These are phyloP conservation scores for Alces alces DNA, from an alignment of 2,113 vertebrate species.

Conservation along the genomic window DNA sequence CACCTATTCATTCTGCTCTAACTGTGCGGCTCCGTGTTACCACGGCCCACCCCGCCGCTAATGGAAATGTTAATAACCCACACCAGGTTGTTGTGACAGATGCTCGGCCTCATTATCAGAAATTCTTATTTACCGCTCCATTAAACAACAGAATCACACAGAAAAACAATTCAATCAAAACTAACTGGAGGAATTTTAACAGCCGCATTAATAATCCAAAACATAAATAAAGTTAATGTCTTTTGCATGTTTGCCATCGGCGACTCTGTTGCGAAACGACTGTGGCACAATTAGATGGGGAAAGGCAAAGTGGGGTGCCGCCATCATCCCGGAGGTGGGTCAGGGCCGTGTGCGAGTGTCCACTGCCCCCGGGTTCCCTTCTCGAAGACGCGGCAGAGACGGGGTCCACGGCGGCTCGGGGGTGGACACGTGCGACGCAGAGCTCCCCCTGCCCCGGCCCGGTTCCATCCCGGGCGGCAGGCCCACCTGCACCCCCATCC, in stretches of 20 bases:
- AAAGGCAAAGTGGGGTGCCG: conserved; percentile 69
- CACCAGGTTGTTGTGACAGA: conserved; percentile 88
- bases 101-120: conserved; percentile 89
- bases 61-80: conserved; percentile 90
- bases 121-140: conserved; percentile 93
- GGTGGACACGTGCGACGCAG: rapidly evolving
- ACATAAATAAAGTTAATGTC: conserved; percentile 86
- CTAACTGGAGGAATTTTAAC: conserved; percentile 86
- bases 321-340: neutral
- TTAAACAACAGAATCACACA: conserved; percentile 87
- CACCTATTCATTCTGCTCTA: conserved; percentile 87
- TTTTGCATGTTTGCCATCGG: conserved; percentile 78
- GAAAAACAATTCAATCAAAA: conserved; percentile 85
- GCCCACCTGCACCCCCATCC: rapidly evolving
- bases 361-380: neutral
- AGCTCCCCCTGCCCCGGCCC: rapidly evolving
- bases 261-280: conserved; percentile 74
- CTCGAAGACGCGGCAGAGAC: rapidly evolving
- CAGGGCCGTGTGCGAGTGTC: neutral
- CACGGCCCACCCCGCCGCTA: conserved; percentile 84
- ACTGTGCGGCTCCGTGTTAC: conserved; percentile 82
- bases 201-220: conserved; percentile 84
- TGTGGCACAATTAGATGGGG: conserved; percentile 76
- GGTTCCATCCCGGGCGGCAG: rapidly evolving
- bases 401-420: neutral